Conservation (phyloP, 2,113 vertebrate genomes). For the Chauna torquata region DNA sequence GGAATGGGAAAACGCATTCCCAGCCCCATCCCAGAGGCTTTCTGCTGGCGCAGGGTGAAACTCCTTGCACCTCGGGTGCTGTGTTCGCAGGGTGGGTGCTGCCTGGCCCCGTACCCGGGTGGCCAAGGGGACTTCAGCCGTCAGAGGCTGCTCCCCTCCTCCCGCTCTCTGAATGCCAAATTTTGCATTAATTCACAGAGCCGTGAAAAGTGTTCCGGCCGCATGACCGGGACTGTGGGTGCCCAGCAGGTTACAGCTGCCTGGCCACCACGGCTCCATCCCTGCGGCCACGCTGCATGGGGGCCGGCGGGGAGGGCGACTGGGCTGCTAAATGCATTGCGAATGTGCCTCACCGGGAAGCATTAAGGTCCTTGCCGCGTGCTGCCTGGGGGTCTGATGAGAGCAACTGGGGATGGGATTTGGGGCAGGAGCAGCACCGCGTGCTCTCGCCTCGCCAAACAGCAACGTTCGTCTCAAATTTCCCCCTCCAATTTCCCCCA, state of each 20-base stretch:
- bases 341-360: not conserved
- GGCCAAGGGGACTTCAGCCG: not conserved
- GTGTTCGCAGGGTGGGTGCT: not conserved
- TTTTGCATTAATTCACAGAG: not conserved
- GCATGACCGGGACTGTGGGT: not conserved
- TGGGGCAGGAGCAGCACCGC: accelerated
- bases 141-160: not conserved
- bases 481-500: not conserved
- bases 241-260: not conserved
- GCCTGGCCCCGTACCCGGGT: accelerated
- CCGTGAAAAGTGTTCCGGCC: not conserved
- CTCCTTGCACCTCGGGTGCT: not conserved
- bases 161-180: accelerated
- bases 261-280: not conserved
- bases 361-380: accelerated
- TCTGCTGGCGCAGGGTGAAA: not conserved
- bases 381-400: not conserved
- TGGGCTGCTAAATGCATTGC: accelerated
- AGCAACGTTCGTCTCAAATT: accelerated
- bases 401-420: accelerated
- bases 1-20: not conserved
- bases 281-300: accelerated
- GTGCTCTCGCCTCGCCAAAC: not conserved
- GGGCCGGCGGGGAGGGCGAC: not conserved
- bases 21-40: not conserved